phyloP scores from a whole-genome alignment of 2,797 vertebrate genomes.

The Oreochromis mossambicus region DNA sequence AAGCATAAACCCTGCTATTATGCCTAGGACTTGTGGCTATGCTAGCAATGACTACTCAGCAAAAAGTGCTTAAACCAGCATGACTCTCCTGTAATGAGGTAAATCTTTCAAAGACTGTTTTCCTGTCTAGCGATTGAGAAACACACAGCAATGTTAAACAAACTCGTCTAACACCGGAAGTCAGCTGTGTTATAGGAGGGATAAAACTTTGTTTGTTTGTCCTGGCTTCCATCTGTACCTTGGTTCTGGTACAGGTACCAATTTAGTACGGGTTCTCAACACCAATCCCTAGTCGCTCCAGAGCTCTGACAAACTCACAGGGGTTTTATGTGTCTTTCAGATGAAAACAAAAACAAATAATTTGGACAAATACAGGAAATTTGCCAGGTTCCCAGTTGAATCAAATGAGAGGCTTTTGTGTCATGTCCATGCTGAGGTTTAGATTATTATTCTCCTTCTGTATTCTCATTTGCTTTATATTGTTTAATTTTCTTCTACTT shows the following conservation, averaged over 20 bases:
- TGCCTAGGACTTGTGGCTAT: background rate
- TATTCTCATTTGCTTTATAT: background rate
- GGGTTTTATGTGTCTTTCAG: background rate
- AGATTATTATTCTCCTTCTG: background rate
- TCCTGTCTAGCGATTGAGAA: background rate
- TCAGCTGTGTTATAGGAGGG: background rate
- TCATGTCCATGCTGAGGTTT: background rate
- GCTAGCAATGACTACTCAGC: background rate
- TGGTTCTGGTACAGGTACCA: background rate
- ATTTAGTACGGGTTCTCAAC: background rate
- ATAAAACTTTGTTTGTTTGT: background rate
- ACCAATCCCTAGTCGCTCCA: background rate
- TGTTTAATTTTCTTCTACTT: background rate
- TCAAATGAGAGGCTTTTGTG: background rate
- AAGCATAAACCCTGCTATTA: background rate
- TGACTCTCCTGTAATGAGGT: background rate
- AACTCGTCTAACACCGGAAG: accelerated
- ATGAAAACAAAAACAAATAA: background rate
- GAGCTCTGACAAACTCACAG: background rate
- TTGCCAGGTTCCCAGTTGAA: background rate
- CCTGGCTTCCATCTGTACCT: background rate
- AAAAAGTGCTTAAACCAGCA: background rate
- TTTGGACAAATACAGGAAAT: background rate
- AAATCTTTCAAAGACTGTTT: background rate
- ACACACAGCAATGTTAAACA: background rate